Conservation (phyloP, 2,888 invertebrate genomes). For the Tridacna gigas region DNA sequence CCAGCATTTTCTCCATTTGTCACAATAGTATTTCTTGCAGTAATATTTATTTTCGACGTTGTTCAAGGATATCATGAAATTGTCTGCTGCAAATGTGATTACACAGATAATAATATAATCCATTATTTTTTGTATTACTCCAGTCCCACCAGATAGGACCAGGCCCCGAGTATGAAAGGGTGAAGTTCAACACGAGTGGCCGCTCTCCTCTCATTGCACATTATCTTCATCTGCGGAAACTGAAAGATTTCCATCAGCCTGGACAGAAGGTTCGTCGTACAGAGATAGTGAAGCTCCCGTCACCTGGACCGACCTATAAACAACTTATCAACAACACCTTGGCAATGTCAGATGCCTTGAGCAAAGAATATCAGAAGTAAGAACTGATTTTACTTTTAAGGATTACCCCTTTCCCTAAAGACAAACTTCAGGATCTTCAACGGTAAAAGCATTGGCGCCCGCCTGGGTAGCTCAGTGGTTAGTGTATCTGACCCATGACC, state of each 20-base stretch:
- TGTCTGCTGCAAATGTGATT: not conserved
- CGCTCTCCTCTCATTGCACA: constrained; percentile 83
- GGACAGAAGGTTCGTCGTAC: constrained; percentile 80
- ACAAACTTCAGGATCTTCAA: too few species aligned
- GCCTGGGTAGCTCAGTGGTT: too few species aligned
- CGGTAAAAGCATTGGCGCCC: too few species aligned
- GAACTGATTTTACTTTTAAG: not conserved
- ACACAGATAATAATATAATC: not conserved
- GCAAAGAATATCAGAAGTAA: constrained; percentile 79
- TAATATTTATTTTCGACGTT: not conserved
- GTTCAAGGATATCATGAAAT: not conserved
- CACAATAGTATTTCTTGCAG: not conserved
- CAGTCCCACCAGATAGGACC: constrained; percentile 83
- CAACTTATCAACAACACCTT: constrained; percentile 76
- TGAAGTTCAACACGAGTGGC: constrained; percentile 82
- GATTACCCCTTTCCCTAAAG: not conserved
- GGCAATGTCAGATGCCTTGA: constrained; percentile 74
- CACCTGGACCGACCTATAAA: constrained; percentile 77
- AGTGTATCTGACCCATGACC: too few species aligned
- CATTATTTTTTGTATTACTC: constrained; percentile 17
- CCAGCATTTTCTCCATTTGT: not conserved
- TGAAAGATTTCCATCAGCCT: constrained; percentile 74
- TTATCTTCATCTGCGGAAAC: constrained; percentile 81
- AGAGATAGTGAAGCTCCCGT: constrained; percentile 78
- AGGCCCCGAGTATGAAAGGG: constrained; percentile 81